phyloP scores from a whole-genome alignment of 2,797 vertebrate genomes.

The Alectoris magna region DNA sequence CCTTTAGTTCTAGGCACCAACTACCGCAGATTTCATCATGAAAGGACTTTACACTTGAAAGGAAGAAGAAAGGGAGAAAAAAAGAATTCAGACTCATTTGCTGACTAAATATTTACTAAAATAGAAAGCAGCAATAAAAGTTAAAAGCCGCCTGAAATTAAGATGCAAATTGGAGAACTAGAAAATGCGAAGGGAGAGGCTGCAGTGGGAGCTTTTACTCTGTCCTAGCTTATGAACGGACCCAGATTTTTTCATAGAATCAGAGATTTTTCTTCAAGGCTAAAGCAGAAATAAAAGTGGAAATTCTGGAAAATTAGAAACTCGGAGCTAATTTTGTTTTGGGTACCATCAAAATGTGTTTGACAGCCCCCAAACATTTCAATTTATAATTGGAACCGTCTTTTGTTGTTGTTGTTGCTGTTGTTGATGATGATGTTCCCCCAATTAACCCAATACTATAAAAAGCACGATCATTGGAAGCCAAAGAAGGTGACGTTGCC shows the following conservation, averaged over 20 bases:
- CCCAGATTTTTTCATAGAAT: not conserved
- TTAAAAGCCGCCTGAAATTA: not conserved
- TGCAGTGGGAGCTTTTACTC: not conserved
- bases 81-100: not conserved
- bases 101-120: slow-evolving; percentile 52
- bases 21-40: not conserved
- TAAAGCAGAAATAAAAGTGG: not conserved
- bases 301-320: not conserved
- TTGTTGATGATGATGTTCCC: not conserved
- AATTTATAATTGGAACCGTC: not conserved
- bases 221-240: not conserved
- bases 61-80: not conserved
- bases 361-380: slow-evolving; percentile 19
- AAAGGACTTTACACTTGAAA: slow-evolving; percentile 25
- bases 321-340: not conserved
- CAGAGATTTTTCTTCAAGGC: not conserved
- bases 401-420: no score
- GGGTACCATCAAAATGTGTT: not conserved
- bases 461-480: slow-evolving; percentile 36
- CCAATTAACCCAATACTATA: slow-evolving; percentile 20
- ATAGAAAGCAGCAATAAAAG: slow-evolving; percentile 11
- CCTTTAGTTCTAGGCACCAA: not conserved
- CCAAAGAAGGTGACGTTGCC: slow-evolving; percentile 18
- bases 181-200: not conserved
- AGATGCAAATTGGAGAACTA: not conserved